These are phyloP conservation scores for Balaeniceps rex DNA, from an alignment of 2,113 vertebrate genomes.

Conservation along the genomic window DNA sequence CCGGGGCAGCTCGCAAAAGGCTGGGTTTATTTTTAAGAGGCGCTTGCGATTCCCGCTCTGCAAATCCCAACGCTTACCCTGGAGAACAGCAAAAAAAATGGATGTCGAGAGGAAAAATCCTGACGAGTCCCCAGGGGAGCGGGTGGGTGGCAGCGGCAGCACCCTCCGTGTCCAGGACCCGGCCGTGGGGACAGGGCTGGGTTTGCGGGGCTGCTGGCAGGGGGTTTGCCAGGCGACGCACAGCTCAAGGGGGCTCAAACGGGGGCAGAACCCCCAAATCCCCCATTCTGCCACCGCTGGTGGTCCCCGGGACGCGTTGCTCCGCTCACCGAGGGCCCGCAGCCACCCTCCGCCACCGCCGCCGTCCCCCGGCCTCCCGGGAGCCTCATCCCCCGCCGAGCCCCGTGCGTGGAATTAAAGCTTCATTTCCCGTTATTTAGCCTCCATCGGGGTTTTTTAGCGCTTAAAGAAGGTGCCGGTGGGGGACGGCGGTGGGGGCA, in stretches of 20 bases:
- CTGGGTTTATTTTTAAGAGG: neutral
- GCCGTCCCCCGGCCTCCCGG: neutral
- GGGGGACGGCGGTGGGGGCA: neutral
- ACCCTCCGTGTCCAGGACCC: fast-evolving
- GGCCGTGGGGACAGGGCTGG: neutral
- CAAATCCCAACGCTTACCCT: neutral
- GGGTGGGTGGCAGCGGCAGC: neutral
- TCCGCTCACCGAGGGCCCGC: neutral
- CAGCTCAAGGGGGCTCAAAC: neutral
- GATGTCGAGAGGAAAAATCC: neutral
- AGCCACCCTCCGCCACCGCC: neutral
- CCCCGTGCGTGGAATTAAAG: neutral
- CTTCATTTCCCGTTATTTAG: neutral
- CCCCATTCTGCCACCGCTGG: neutral
- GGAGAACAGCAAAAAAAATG: neutral
- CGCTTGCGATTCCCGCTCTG: neutral
- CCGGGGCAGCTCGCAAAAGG: neutral
- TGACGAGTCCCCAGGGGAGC: neutral
- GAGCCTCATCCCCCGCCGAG: no score
- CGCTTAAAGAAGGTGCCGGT: no score
- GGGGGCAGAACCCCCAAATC: neutral
- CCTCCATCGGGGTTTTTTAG: neutral
- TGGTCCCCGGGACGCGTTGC: neutral
- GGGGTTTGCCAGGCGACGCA: neutral
- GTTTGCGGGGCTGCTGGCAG: neutral